These are phyloP conservation scores for Hybos culiciformis DNA, from an alignment of 2,888 invertebrate genomes.

Conservation along the genomic window DNA sequence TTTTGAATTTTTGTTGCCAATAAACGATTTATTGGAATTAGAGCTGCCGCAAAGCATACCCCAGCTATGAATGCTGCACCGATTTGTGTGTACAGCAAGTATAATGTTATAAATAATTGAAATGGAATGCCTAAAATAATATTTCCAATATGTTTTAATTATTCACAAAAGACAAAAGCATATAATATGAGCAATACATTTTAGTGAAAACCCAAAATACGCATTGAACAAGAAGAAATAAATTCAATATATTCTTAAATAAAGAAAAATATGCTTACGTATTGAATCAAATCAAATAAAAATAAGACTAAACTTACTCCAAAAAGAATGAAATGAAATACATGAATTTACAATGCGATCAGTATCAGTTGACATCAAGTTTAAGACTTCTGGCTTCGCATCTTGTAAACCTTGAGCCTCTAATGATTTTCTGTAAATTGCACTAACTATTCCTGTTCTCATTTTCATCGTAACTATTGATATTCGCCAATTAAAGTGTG, in stretches of 20 bases:
- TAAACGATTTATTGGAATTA: constrained; percentile 86
- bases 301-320: no score
- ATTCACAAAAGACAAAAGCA: no score
- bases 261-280: no score
- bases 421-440: constrained; percentile 52
- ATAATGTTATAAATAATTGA: constrained; percentile 67
- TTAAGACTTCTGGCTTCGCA: constrained; percentile 75
- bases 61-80: constrained; percentile 87
- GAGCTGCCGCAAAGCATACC: constrained; percentile 64
- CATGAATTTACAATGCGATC: constrained; percentile 92
- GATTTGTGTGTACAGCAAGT: constrained; percentile 74
- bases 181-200: no score
- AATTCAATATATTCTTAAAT: no score
- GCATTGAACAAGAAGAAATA: no score
- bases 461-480: constrained; percentile 73
- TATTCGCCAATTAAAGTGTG: constrained; percentile 85
- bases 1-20: constrained; percentile 79
- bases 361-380: constrained; percentile 93
- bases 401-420: constrained; percentile 35
- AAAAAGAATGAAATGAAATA: constrained; percentile 89
- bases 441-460: constrained; percentile 68
- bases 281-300: no score
- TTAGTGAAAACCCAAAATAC: no score
- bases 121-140: constrained; percentile 39
- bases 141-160: no score